Evolutionary conservation across 1,140 invertebrate genomes (phyloP).

Genomic region (Hormaphis cornu): DNA sequence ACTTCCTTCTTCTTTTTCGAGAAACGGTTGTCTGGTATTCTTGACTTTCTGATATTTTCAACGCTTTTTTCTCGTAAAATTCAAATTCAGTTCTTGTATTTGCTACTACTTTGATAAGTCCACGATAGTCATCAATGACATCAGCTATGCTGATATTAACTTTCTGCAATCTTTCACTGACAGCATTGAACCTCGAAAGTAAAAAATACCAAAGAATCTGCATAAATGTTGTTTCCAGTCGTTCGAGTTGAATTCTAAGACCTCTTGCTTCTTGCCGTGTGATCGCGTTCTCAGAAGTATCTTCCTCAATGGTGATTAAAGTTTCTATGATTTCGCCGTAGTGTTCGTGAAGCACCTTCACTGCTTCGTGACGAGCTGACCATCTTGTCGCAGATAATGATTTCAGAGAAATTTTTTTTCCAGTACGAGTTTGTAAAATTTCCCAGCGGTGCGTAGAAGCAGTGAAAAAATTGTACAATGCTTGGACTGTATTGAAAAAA

Average conservation of each 20-base stretch:
- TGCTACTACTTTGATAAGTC: too few relatives aligned
- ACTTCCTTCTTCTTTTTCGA: not conserved
- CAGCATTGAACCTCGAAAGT: not conserved
- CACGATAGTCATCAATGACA: not conserved
- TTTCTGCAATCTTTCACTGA: not conserved
- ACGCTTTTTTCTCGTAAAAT: not conserved
- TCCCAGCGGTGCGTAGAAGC: too few relatives aligned
- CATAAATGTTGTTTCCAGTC: not conserved
- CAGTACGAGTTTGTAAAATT: too few relatives aligned
- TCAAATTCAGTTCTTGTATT: not conserved
- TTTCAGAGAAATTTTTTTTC: constrained; percentile 20
- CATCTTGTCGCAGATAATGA: constrained; percentile 34
- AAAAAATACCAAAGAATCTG: not conserved
- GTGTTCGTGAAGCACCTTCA: too few relatives aligned
- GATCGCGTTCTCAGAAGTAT: not conserved
- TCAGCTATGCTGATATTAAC: not conserved
- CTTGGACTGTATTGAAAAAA: constrained; percentile 37
- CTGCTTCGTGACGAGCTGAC: constrained; percentile 35
- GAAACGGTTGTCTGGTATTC: not conserved
- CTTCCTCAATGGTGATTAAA: not conserved
- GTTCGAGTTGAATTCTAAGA: not conserved
- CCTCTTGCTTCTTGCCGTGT: not conserved
- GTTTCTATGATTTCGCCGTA: not conserved
- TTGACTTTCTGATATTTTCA: not conserved
- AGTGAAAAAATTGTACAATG: constrained; percentile 35